phyloP scores from a whole-genome alignment of 2,888 invertebrate species.

The Opisthograptis luteolata region DNA sequence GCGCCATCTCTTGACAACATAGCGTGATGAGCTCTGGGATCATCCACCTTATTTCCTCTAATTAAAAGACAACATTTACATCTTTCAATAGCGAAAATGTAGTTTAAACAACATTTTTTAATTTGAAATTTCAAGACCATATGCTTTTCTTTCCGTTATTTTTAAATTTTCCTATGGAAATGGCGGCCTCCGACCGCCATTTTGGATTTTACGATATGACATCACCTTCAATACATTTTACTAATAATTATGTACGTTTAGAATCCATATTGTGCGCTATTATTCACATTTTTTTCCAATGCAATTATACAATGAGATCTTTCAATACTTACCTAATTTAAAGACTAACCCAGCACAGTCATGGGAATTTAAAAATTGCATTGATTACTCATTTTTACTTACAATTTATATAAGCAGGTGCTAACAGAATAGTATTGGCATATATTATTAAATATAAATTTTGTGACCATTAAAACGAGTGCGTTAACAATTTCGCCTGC shows the following conservation, averaged over 20 bases:
- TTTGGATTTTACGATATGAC: background rate
- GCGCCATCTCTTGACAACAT: no score
- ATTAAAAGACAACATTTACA: no score
- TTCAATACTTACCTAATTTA: conserved; percentile 1
- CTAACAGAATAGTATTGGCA: background rate
- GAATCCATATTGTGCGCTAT: conserved; percentile 19
- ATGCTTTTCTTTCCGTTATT: background rate
- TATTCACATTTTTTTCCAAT: conserved; percentile 2
- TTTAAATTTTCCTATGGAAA: background rate
- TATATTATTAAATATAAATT: background rate
- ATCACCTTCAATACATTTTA: background rate
- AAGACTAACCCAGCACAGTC: conserved; percentile 3
- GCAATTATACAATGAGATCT: conserved; percentile 15
- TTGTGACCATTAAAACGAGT: conserved; percentile 3
- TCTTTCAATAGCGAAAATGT: no score
- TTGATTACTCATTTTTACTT: no score
- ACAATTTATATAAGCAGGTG: background rate
- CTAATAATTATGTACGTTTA: conserved; percentile 1
- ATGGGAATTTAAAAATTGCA: background rate
- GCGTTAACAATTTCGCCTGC: background rate
- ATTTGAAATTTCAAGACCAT: no score
- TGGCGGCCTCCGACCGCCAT: background rate
- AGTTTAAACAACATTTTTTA: no score
- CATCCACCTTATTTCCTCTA: no score
- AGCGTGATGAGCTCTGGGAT: no score